These are phyloP conservation scores for Drosophila subquinaria DNA, from an alignment of 2,888 invertebrate species.

Conservation along the genomic window DNA sequence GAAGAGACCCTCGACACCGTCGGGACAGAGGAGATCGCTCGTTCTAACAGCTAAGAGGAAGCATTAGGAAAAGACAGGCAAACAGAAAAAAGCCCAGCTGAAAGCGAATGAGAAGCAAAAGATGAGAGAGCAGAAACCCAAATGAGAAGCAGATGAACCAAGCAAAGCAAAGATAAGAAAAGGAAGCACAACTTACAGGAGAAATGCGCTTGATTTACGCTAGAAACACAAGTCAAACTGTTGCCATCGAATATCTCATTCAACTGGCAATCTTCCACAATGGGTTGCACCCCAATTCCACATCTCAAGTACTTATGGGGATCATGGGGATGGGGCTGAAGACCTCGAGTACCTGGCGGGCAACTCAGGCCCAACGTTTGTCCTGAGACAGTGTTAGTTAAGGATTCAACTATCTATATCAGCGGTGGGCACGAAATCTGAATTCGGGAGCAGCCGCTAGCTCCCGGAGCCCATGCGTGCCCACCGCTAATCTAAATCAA, in stretches of 20 bases:
- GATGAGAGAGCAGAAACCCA: conserved; percentile 27
- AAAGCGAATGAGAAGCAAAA: conserved; percentile 49
- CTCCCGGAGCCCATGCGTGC: no score
- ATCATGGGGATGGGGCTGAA: conserved; percentile 87
- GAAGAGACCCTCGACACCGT: conserved; percentile 87
- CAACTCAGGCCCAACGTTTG: conserved; percentile 71
- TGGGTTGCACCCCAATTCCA: conserved; percentile 86
- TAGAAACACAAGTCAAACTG: conserved; percentile 86
- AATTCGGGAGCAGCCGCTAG: no score
- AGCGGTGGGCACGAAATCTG: no score
- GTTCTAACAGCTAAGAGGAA: conserved; percentile 36
- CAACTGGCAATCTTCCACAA: conserved; percentile 87
- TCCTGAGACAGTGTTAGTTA: conserved; percentile 38
- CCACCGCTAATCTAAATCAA: no score
- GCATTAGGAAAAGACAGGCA: conserved; percentile 19
- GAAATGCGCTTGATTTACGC: conserved; percentile 16
- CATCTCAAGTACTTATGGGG: conserved; percentile 88
- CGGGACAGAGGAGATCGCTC: conserved; percentile 84
- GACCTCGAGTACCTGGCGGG: conserved; percentile 86
- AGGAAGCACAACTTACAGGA: conserved; percentile 63
- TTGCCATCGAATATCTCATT: conserved; percentile 88
- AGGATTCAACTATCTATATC: background rate
- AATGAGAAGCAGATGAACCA: conserved; percentile 68
- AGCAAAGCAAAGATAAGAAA: conserved; percentile 19
- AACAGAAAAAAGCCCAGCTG: conserved; percentile 16